phyloP scores from a whole-genome alignment of 2,797 vertebrate species.

The Lemur catta region DNA sequence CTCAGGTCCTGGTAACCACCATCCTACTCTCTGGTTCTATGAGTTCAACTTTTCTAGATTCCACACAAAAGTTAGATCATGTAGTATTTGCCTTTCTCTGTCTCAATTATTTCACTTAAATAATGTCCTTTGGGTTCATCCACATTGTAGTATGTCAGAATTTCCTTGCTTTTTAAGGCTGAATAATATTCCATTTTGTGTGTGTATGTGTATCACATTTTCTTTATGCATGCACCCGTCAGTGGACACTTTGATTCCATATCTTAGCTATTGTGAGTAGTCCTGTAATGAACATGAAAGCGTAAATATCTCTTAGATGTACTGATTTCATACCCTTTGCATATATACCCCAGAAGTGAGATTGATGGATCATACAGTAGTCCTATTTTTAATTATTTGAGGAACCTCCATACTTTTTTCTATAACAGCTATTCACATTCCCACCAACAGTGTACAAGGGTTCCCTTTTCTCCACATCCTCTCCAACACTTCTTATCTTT shows the following conservation, averaged over 20 bases:
- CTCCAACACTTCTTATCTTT: not conserved
- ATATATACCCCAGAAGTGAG: not conserved
- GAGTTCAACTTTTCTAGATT: not conserved
- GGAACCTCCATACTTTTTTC: not conserved
- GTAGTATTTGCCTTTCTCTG: not conserved
- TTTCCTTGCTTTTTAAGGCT: not conserved
- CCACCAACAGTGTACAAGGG: not conserved
- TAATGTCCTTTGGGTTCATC: not conserved
- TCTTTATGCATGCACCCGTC: not conserved
- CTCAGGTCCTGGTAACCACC: not conserved
- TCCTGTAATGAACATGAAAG: not conserved
- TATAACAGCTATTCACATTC: not conserved
- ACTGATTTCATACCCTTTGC: not conserved
- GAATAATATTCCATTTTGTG: not conserved
- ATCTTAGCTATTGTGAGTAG: not conserved
- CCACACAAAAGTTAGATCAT: not conserved
- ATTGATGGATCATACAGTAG: not conserved
- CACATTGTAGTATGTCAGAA: not conserved
- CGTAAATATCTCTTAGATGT: not conserved
- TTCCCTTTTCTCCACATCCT: not conserved
- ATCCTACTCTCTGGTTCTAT: not conserved
- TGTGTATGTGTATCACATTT: not conserved
- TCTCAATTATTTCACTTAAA: not conserved
- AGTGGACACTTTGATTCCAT: not conserved
- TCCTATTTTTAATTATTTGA: not conserved